These are phyloP conservation scores for Agrochola litura DNA, from an alignment of 2,888 invertebrate genomes.

Conservation along the genomic window DNA sequence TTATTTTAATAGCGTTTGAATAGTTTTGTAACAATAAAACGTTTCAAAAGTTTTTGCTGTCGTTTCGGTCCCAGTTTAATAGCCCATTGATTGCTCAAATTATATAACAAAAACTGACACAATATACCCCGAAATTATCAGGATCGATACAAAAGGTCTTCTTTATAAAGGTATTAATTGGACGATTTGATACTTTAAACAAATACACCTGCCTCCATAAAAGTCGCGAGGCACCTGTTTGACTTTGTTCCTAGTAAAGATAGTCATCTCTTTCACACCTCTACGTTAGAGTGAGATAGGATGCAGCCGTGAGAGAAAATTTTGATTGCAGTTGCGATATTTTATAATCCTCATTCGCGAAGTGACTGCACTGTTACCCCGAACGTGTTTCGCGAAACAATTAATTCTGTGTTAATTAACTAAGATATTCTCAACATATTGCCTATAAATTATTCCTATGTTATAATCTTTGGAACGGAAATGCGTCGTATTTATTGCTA, in stretches of 20 bases:
- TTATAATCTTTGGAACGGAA: slow-evolving; percentile 50
- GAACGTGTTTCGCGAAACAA: slow-evolving; percentile 59
- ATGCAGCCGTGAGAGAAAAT: slow-evolving; percentile 57
- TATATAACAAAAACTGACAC: slow-evolving; percentile 68
- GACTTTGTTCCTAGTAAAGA: slow-evolving; percentile 60
- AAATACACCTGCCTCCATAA: slow-evolving; percentile 80
- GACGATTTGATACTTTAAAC: slow-evolving; percentile 77
- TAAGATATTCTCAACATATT: slow-evolving; percentile 44
- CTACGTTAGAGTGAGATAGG: slow-evolving; percentile 59
- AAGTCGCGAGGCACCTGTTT: slow-evolving; percentile 74
- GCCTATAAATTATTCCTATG: slow-evolving; percentile 54
- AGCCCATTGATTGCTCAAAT: slow-evolving; percentile 70
- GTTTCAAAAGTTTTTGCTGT: slow-evolving; percentile 59
- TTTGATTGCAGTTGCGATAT: slow-evolving; percentile 65
- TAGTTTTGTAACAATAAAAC: slow-evolving; percentile 68
- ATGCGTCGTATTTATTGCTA: slow-evolving; percentile 49
- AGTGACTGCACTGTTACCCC: slow-evolving; percentile 62
- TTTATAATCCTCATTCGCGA: slow-evolving; percentile 64
- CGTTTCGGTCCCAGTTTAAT: slow-evolving; percentile 64
- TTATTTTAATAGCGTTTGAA: slow-evolving; percentile 64
- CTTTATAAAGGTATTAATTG: slow-evolving; percentile 77
- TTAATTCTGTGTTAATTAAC: slow-evolving; percentile 57
- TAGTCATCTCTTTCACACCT: slow-evolving; percentile 59
- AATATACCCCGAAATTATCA: slow-evolving; percentile 64
- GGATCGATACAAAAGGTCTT: slow-evolving; percentile 60